Evolutionary conservation across 2,888 invertebrate species (phyloP).

Genomic region (Creontiades dilutus): DNA sequence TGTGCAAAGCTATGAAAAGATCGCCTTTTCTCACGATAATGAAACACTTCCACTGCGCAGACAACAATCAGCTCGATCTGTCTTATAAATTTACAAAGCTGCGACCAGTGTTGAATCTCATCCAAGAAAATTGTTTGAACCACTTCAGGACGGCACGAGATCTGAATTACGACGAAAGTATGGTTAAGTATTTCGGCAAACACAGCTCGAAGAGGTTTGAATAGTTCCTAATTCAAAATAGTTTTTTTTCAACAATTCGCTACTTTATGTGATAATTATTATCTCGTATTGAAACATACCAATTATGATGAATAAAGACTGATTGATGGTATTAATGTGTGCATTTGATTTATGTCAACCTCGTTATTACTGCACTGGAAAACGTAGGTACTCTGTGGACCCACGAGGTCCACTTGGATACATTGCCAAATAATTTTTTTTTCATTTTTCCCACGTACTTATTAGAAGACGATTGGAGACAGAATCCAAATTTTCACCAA

Average conservation of each 20-base stretch:
- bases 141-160: no score
- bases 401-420: neutral
- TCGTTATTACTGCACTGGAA: constrained; percentile 10
- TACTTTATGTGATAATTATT: neutral
- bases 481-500: neutral
- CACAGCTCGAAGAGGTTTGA: neutral
- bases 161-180: no score
- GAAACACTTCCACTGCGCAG: no score
- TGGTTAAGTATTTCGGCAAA: no score
- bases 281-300: neutral
- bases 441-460: neutral
- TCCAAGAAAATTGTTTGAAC: no score
- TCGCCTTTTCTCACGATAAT: neutral
- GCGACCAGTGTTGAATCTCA: no score
- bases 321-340: constrained; percentile 7
- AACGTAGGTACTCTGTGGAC: neutral
- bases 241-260: neutral
- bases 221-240: neutral
- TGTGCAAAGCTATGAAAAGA: constrained; percentile 16
- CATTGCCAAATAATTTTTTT: no score
- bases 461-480: constrained; percentile 14
- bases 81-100: no score
- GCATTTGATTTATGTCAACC: neutral
- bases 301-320: constrained; percentile 15
- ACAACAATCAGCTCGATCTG: no score